Evolutionary conservation across 1,140 invertebrate species (phyloP).

Genomic region (Cyclargus thomasi): DNA sequence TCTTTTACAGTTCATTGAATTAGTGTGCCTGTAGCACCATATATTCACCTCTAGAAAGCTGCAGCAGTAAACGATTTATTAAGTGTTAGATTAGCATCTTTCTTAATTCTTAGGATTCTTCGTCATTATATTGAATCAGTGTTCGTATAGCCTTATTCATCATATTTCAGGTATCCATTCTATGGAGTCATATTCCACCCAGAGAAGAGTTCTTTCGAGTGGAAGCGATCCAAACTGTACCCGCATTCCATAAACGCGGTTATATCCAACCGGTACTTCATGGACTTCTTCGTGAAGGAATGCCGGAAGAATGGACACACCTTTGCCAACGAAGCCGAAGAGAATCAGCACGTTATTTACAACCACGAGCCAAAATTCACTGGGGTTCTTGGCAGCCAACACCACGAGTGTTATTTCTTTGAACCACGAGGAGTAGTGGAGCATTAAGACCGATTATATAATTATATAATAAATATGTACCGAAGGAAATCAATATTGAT

Average conservation of each 20-base stretch:
- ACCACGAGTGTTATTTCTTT: constrained; percentile 78
- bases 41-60: too few species aligned
- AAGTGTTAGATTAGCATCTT: too few species aligned
- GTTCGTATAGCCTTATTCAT: not conserved
- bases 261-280: constrained; percentile 84
- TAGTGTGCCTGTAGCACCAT: too few species aligned
- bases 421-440: constrained; percentile 36
- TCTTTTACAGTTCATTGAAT: too few species aligned
- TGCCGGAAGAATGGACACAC: constrained; percentile 77
- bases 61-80: too few species aligned
- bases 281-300: constrained; percentile 88
- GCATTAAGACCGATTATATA: too few species aligned
- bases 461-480: not conserved
- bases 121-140: too few species aligned
- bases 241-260: constrained; percentile 81
- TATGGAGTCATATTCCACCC: constrained; percentile 94
- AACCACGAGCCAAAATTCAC: constrained; percentile 79
- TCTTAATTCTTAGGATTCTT: too few species aligned
- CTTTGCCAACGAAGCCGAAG: constrained; percentile 69
- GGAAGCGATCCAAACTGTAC: constrained; percentile 77
- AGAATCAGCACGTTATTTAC: constrained; percentile 78
- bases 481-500: not conserved
- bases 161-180: constrained; percentile 81
- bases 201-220: constrained; percentile 92
- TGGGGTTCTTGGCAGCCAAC: constrained; percentile 68